phyloP scores from a whole-genome alignment of 2,113 vertebrate species.

The Dolichotis patagonum region DNA sequence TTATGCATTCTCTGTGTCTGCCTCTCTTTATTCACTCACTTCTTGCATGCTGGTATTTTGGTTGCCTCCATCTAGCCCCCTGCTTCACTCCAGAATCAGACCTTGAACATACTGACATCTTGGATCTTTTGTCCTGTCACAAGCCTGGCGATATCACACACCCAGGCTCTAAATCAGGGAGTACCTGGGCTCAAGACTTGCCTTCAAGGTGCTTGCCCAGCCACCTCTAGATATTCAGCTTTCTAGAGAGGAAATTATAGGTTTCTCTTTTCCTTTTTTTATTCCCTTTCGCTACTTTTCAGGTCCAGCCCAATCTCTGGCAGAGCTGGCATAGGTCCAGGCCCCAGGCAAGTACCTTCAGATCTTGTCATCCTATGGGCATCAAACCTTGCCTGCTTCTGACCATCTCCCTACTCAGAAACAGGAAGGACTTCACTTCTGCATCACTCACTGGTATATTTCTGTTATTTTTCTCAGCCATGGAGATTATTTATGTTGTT shows the following conservation, averaged over 20 bases:
- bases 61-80: background rate
- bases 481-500: background rate
- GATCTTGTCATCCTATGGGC: background rate
- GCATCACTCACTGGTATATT: background rate
- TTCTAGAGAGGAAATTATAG: background rate
- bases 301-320: background rate
- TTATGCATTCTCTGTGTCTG: background rate
- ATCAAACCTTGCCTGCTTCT: background rate
- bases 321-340: background rate
- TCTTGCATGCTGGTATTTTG: background rate
- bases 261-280: background rate
- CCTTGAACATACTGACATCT: background rate
- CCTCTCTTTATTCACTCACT: background rate
- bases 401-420: too few species aligned
- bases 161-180: background rate
- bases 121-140: background rate
- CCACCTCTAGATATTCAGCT: background rate
- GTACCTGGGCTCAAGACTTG: background rate
- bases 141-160: too few species aligned
- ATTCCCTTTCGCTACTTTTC: background rate
- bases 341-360: background rate
- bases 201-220: background rate
- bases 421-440: background rate
- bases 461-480: background rate
- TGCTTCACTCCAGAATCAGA: background rate